Evolutionary conservation across 1,140 invertebrate genomes (phyloP).

Genomic region (Eufriesea mexicana): DNA sequence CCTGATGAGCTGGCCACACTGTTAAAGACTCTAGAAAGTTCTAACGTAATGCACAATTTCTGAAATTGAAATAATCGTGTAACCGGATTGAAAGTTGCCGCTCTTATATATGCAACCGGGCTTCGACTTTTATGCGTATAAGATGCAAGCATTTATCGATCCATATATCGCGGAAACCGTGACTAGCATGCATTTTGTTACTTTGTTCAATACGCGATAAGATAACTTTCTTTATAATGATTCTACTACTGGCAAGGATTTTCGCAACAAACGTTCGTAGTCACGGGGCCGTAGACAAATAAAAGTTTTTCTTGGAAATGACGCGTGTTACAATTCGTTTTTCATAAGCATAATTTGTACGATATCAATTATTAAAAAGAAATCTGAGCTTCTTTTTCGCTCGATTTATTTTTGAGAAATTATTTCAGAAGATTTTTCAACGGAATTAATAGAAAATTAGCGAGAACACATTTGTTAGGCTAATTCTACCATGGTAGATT

Average conservation of each 20-base stretch:
- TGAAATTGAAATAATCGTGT: background rate
- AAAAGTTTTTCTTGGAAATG: background rate
- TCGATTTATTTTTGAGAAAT: too few relatives aligned
- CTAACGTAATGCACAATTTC: background rate
- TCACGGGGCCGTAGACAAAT: background rate
- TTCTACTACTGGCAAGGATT: slow-evolving; percentile 14
- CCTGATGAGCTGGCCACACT: background rate
- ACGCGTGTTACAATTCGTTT: too few relatives aligned
- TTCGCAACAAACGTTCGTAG: background rate
- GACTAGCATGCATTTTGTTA: slow-evolving; percentile 27
- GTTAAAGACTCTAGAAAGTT: background rate
- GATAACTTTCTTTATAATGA: slow-evolving; percentile 15
- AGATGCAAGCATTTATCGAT: slow-evolving; percentile 30
- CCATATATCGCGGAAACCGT: slow-evolving; percentile 19
- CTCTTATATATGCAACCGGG: slow-evolving; percentile 18
- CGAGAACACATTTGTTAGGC: too few relatives aligned
- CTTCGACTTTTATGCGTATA: slow-evolving; percentile 6
- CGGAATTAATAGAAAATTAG: too few relatives aligned
- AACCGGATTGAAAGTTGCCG: background rate
- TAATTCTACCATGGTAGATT: too few relatives aligned
- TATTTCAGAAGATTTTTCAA: too few relatives aligned
- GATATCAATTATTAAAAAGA: background rate
- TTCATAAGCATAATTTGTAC: background rate
- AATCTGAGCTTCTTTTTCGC: too few relatives aligned
- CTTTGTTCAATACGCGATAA: slow-evolving; percentile 37